Conservation (phyloP, 53 echinoderm and acorn worm species). For the Glandiceps talaboti region DNA sequence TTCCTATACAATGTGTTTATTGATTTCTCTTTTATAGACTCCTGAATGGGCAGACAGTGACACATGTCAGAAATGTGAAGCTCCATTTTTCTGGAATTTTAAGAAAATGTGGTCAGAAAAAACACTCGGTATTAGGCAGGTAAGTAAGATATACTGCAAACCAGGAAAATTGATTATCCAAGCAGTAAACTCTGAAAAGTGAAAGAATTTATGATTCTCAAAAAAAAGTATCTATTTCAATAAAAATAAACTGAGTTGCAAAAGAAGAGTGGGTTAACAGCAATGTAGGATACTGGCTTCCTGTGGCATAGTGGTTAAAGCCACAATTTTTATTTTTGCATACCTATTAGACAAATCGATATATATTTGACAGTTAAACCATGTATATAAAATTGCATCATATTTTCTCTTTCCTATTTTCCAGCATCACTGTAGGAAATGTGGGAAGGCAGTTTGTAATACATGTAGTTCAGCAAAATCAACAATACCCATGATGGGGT, state of each 20-base stretch:
- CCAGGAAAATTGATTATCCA: too few species aligned
- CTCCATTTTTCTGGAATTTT: constrained; percentile 98
- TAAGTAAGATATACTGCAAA: too few species aligned
- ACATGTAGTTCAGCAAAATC: constrained; percentile 61
- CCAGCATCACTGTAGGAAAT: constrained; percentile 97
- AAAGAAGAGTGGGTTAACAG: too few species aligned
- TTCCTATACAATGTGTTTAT: too few species aligned
- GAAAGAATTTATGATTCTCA: neutral
- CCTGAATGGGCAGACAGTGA: constrained; percentile 94
- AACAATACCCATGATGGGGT: constrained; percentile 70
- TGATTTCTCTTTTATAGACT: constrained; percentile 32
- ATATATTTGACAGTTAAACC: too few species aligned
- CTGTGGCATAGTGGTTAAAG: too few species aligned
- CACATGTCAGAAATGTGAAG: constrained; percentile 80
- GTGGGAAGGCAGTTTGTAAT: constrained; percentile 83
- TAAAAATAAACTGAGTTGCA: neutral
- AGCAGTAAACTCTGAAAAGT: too few species aligned
- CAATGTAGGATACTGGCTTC: too few species aligned
- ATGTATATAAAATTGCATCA: too few species aligned
- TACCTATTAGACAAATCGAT: too few species aligned
- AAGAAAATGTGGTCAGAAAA: constrained; percentile 96
- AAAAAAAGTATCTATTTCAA: neutral
- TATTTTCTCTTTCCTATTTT: neutral
- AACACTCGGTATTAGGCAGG: constrained; percentile 90
- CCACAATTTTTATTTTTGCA: too few species aligned